These are phyloP conservation scores for Leptonema lineaticorne DNA, from an alignment of 1,140 invertebrate genomes.

Conservation along the genomic window DNA sequence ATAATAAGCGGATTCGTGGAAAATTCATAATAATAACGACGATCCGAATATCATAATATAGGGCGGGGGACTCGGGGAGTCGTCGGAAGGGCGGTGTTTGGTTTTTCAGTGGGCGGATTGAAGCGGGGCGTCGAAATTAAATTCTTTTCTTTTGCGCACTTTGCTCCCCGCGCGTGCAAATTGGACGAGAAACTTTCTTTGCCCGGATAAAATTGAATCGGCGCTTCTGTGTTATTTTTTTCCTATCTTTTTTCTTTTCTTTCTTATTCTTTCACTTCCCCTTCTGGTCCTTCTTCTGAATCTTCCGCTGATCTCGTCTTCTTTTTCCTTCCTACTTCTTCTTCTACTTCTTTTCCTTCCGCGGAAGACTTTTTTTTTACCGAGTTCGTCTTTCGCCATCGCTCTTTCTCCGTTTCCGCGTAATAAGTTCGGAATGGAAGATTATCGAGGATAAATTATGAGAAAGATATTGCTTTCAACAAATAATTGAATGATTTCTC, in stretches of 20 bases:
- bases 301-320: too few species aligned
- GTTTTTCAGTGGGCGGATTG: neutral
- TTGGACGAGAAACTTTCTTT: slow-evolving; percentile 19
- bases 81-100: too few species aligned
- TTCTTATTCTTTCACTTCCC: neutral
- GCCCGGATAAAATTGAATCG: slow-evolving; percentile 28
- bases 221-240: slow-evolving; percentile 10
- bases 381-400: neutral
- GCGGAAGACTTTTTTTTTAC: neutral
- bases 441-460: slow-evolving; percentile 18
- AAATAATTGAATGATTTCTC: slow-evolving; percentile 18
- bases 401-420: slow-evolving; percentile 17
- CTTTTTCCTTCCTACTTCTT: neutral
- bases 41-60: slow-evolving; percentile 5
- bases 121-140: slow-evolving; percentile 2
- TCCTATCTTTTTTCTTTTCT: neutral
- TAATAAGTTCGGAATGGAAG: slow-evolving; percentile 16
- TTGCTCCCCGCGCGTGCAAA: slow-evolving; percentile 17
- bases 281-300: neutral
- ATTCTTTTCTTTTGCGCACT: slow-evolving; percentile 19
- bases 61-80: too few species aligned
- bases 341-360: neutral
- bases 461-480: slow-evolving; percentile 19
- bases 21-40: neutral
- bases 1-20: too few species aligned